phyloP scores from a whole-genome alignment of 2,888 invertebrate genomes.

The Lithophane leautieri region DNA sequence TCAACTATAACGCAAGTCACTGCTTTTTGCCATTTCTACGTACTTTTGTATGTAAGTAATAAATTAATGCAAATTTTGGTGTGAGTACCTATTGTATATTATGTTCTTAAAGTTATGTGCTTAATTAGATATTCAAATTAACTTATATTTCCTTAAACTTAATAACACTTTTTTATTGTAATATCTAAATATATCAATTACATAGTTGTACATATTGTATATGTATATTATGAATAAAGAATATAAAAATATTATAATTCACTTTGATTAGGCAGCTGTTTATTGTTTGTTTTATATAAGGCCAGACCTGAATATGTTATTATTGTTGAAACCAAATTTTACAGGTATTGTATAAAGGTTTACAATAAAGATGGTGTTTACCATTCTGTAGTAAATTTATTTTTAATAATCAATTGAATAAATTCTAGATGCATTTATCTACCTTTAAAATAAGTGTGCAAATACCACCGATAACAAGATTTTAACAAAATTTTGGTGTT shows the following conservation, averaged over 20 bases:
- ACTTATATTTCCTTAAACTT: neutral
- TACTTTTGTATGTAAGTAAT: conserved; percentile 30
- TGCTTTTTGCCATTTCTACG: conserved; percentile 23
- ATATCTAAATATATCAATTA: neutral
- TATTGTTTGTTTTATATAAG: neutral
- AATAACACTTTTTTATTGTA: neutral
- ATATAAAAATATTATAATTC: neutral
- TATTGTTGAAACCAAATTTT: neutral
- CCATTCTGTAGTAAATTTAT: neutral
- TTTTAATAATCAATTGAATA: neutral
- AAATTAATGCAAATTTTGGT: conserved; percentile 4
- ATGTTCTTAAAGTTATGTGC: neutral
- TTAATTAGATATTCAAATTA: neutral
- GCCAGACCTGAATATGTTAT: neutral
- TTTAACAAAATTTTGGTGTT: neutral
- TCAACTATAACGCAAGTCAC: conserved; percentile 38
- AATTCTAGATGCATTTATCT: neutral
- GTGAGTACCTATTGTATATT: conserved; percentile 9
- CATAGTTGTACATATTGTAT: neutral
- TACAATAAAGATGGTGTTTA: neutral
- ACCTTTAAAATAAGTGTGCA: neutral
- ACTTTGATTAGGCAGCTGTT: conserved; percentile 1
- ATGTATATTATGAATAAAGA: neutral
- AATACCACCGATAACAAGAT: neutral
- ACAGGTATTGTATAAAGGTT: conserved; percentile 2